Percentiles rank a stretch among this genome's conserved stretches.
Conservation (phyloP, 2,797 vertebrate genomes). For the Clarias fuscus region DNA sequence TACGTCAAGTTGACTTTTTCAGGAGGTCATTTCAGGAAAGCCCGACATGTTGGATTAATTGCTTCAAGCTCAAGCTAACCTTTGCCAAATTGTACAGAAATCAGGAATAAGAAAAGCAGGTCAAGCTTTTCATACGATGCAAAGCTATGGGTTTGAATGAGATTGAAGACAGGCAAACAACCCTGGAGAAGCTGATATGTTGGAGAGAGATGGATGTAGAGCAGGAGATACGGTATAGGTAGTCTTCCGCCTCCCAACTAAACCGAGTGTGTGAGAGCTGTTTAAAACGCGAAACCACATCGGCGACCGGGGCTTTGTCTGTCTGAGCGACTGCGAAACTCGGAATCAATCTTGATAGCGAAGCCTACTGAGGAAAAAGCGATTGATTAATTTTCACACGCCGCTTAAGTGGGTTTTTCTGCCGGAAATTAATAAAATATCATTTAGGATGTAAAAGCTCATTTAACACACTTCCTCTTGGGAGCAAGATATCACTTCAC, state of each 20-base stretch:
- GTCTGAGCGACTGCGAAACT: slow-evolving; percentile 46
- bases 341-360: slow-evolving; percentile 27
- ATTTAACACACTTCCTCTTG: slow-evolving; percentile 23
- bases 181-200: slow-evolving; percentile 24
- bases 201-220: slow-evolving; percentile 10
- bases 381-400: slow-evolving; percentile 37
- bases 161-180: not conserved
- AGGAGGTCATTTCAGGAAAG: slow-evolving; percentile 2
- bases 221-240: not conserved
- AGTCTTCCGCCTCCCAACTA: slow-evolving; percentile 61
- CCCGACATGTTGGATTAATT: not conserved
- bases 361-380: slow-evolving; percentile 6
- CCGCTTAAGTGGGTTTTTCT: slow-evolving; percentile 25
- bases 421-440: slow-evolving; percentile 20
- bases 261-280: slow-evolving; percentile 67
- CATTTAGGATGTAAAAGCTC: slow-evolving; percentile 17
- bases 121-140: not conserved
- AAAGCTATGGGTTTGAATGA: not conserved
- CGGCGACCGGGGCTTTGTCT: slow-evolving; percentile 51
- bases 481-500: slow-evolving; percentile 38
- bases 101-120: not conserved
- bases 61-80: not conserved
- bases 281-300: slow-evolving; percentile 70
- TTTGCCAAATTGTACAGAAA: slow-evolving; percentile 4
- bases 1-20: not conserved